These are phyloP conservation scores for Propithecus coquereli DNA, from an alignment of 2,113 vertebrate species.

Conservation along the genomic window DNA sequence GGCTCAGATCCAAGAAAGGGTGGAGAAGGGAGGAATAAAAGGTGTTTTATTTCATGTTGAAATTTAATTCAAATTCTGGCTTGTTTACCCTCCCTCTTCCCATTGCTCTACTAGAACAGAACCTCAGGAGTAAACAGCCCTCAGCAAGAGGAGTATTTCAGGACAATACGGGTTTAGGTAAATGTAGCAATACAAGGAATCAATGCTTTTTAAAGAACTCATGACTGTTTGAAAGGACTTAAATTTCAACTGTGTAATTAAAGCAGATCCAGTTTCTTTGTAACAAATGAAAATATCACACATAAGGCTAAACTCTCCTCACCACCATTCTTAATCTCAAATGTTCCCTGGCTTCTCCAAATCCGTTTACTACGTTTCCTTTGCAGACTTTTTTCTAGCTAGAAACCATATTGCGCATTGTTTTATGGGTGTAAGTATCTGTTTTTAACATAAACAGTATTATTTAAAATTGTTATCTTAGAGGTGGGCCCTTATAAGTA, in stretches of 20 bases:
- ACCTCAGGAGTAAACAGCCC: background rate
- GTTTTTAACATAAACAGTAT: background rate
- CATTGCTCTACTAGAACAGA: background rate
- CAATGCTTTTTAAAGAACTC: background rate
- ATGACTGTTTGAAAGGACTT: slow-evolving; percentile 16
- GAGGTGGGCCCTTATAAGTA: background rate
- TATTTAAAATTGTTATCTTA: background rate
- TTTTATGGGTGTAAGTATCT: background rate
- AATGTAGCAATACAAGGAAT: background rate
- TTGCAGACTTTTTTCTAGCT: background rate
- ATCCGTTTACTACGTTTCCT: background rate
- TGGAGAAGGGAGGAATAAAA: background rate
- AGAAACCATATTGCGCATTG: background rate
- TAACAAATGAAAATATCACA: background rate
- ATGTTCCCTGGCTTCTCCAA: background rate
- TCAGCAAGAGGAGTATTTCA: background rate
- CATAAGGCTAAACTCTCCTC: background rate
- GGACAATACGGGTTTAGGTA: background rate
- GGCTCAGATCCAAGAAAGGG: background rate
- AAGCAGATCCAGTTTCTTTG: background rate
- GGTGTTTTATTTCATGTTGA: background rate
- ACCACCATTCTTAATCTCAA: background rate
- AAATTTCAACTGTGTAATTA: background rate
- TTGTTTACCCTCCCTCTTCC: background rate
- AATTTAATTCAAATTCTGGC: background rate